phyloP scores from a whole-genome alignment of 1,140 invertebrate genomes.

The Drosophila setifemur region DNA sequence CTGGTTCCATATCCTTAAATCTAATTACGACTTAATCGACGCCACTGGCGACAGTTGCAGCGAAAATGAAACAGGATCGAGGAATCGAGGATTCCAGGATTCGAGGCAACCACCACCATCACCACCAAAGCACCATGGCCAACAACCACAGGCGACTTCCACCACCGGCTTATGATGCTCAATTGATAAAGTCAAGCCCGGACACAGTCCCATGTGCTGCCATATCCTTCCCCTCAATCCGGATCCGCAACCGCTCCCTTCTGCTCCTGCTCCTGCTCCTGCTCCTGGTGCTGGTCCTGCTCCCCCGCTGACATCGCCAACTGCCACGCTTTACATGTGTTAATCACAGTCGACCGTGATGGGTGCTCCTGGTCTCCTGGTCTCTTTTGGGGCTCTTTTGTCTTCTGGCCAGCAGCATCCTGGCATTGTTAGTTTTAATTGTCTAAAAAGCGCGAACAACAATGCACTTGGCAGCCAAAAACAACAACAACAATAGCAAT shows the following conservation, averaged over 20 bases:
- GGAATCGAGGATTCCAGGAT: neutral
- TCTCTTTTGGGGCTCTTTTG: constrained; percentile 22
- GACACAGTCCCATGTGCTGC: constrained; percentile 57
- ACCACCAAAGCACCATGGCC: neutral
- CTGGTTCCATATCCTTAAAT: constrained; percentile 82
- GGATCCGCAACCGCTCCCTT: no score
- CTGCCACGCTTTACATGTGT: constrained; percentile 78
- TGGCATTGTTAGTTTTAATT: constrained; percentile 76
- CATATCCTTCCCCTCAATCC: constrained; percentile 26
- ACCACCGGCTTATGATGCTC: constrained; percentile 75
- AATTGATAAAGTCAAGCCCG: constrained; percentile 78
- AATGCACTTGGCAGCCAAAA: constrained; percentile 42
- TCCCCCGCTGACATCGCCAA: constrained; percentile 42
- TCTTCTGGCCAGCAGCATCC: constrained; percentile 30
- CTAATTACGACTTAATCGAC: constrained; percentile 82
- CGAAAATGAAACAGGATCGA: constrained; percentile 43
- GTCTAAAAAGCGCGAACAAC: constrained; percentile 66
- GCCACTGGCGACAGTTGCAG: constrained; percentile 79
- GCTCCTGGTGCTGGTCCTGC: no score
- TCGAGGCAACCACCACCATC: constrained; percentile 24
- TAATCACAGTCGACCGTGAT: constrained; percentile 70
- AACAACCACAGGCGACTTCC: constrained; percentile 26
- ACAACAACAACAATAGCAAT: neutral
- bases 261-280: no score
- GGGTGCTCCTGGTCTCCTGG: constrained; percentile 40